These are phyloP conservation scores for Sciurus carolinensis DNA, from an alignment of 2,797 vertebrate species.

Conservation along the genomic window DNA sequence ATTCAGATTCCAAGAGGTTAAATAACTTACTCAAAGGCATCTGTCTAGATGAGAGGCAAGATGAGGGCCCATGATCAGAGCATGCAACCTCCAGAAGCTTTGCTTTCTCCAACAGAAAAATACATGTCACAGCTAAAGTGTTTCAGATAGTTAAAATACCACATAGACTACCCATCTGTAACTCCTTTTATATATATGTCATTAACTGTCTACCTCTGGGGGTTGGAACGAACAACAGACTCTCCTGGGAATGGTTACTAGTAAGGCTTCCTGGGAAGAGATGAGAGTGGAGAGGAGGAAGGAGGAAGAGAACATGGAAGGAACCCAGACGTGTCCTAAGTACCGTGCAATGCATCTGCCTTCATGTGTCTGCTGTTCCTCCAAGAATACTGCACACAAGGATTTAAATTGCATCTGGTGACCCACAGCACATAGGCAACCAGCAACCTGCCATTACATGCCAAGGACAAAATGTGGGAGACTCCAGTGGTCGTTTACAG, in stretches of 20 bases:
- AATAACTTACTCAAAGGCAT: background rate
- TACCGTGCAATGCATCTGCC: fast-evolving
- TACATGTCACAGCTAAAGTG: background rate
- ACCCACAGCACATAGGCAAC: background rate
- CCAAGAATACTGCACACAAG: background rate
- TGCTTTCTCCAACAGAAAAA: background rate
- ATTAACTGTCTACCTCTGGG: background rate
- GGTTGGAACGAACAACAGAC: background rate
- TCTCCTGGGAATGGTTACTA: background rate
- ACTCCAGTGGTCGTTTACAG: background rate
- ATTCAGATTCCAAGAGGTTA: background rate
- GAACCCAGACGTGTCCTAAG: background rate
- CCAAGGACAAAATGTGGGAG: background rate
- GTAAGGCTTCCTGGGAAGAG: background rate
- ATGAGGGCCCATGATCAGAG: background rate
- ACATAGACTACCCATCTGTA: background rate
- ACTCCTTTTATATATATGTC: background rate
- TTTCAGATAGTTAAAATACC: constrained; percentile 15
- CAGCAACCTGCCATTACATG: background rate
- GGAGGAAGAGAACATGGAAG: background rate
- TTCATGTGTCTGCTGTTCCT: background rate
- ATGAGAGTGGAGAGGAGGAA: background rate
- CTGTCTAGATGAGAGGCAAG: background rate
- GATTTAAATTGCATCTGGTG: background rate
- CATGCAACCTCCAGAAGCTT: background rate